Percentiles rank a stretch among this genome's conserved stretches.
Evolutionary conservation across 2,113 vertebrate genomes (phyloP).

Genomic region (Plecturocebus donacophilus): DNA sequence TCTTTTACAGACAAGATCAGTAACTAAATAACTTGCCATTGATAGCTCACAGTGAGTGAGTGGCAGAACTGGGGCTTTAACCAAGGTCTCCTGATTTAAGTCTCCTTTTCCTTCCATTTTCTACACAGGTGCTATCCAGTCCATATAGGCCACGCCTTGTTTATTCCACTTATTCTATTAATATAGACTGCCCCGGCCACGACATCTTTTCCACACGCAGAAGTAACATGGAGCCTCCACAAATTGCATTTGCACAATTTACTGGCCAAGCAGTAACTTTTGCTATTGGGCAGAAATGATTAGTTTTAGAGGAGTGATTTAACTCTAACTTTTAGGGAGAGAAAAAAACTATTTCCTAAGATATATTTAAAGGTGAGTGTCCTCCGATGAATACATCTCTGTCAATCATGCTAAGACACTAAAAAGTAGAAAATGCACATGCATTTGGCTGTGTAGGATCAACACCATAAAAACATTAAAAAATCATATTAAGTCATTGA

Average conservation of each 20-base stretch:
- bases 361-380: neutral
- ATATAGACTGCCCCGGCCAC: neutral
- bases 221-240: neutral
- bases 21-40: neutral
- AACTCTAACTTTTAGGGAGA: neutral
- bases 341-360: neutral
- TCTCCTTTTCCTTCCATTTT: neutral
- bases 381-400: neutral
- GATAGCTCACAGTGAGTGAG: neutral
- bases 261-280: neutral
- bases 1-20: neutral
- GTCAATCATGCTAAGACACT: neutral
- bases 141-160: too few relatives aligned
- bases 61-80: neutral
- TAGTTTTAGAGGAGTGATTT: neutral
- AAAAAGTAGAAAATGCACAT: neutral
- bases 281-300: neutral
- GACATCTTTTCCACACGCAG: neutral
- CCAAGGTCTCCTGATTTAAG: neutral
- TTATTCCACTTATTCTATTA: neutral
- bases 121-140: neutral
- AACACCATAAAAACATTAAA: conserved; percentile 31
- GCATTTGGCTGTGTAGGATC: neutral
- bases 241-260: neutral
- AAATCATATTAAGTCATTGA: neutral